Conservation (phyloP, 1,140 invertebrate genomes). For the Gonatopus flavifemur region DNA sequence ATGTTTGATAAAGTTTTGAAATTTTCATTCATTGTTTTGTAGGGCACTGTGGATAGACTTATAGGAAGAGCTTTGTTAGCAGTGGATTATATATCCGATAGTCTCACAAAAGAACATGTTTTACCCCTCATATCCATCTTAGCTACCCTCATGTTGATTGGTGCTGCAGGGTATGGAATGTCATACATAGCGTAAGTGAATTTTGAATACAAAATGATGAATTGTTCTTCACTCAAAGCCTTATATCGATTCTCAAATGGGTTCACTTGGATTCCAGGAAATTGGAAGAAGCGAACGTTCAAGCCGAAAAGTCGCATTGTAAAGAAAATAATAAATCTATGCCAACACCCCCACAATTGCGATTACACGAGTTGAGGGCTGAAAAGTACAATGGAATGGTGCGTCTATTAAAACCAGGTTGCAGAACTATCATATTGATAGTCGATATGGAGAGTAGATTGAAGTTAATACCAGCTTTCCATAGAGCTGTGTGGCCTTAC, state of each 20-base stretch:
- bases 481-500: constrained; percentile 92
- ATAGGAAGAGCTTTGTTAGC: constrained; percentile 69
- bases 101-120: constrained; percentile 78
- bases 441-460: constrained; percentile 86
- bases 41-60: constrained; percentile 72
- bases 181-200: constrained; percentile 78
- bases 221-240: not conserved
- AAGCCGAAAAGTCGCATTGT: constrained; percentile 61
- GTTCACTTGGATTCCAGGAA: constrained; percentile 57
- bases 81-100: constrained; percentile 73
- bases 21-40: constrained; percentile 43
- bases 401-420: constrained; percentile 90
- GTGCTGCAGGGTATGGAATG: constrained; percentile 84
- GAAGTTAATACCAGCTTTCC: constrained; percentile 86
- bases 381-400: constrained; percentile 96
- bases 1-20: not conserved
- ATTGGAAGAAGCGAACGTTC: constrained; percentile 77
- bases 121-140: constrained; percentile 80
- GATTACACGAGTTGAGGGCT: constrained; percentile 87
- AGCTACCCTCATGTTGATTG: constrained; percentile 78
- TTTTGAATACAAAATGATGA: constrained; percentile 4
- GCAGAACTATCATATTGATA: constrained; percentile 87
- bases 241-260: too few relatives aligned
- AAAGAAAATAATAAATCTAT: constrained; percentile 52
- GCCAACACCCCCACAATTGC: constrained; percentile 66